These are phyloP conservation scores for Cosmia pyralina DNA, from an alignment of 2,888 invertebrate genomes.

Conservation along the genomic window DNA sequence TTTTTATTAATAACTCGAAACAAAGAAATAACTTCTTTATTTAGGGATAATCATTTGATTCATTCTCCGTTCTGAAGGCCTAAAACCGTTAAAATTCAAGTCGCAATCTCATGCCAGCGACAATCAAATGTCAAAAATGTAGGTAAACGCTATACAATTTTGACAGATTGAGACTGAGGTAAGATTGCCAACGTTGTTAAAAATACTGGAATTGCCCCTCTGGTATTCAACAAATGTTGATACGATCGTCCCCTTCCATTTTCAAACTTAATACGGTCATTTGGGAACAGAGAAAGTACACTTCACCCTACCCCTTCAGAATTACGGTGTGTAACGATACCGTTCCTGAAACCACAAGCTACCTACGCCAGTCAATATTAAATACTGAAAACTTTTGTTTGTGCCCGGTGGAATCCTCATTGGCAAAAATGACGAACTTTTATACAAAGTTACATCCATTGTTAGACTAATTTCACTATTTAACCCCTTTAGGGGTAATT, in stretches of 20 bases:
- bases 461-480: too few species aligned
- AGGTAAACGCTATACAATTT: too few species aligned
- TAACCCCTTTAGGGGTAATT: too few species aligned
- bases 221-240: conserved; percentile 35
- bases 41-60: not conserved
- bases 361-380: conserved; percentile 2
- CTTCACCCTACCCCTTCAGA: conserved; percentile 23
- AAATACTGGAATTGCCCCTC: too few species aligned
- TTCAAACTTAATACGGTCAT: conserved; percentile 41
- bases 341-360: conserved; percentile 26
- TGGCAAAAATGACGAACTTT: not conserved
- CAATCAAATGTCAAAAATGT: too few species aligned
- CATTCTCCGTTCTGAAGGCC: not conserved
- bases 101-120: too few species aligned
- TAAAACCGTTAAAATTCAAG: too few species aligned
- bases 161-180: too few species aligned
- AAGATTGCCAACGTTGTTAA: too few species aligned
- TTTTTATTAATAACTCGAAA: not conserved
- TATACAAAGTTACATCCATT: too few species aligned
- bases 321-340: conserved; percentile 25
- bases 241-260: conserved; percentile 27
- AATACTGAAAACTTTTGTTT: conserved; percentile 17
- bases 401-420: too few species aligned
- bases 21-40: not conserved
- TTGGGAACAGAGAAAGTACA: conserved; percentile 31